Evolutionary conservation across 92 coral and sea anemone genomes (phyloP), one percentile per base, ranked within the genome.

Genomic region (Montipora capitata): DNA sequence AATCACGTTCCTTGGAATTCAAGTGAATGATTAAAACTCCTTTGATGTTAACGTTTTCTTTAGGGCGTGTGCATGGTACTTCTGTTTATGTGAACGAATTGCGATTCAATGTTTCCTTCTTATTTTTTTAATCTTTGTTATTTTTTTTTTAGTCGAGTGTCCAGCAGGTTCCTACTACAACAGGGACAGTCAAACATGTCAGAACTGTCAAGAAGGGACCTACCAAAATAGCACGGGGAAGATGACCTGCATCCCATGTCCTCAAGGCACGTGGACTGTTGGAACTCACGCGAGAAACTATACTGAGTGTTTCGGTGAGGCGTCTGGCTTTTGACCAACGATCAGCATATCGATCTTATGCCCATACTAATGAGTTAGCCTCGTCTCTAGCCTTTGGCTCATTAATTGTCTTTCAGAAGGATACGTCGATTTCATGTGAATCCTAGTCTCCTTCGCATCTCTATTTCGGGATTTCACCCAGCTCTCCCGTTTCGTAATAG

Each of bases 251-350:
- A 85, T 78, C 2, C 72, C 90, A 10, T 97, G 99, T 71, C 99
- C 99, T 0, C 68, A 77, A 16, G 98, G 98, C 4, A 97, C 84
- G 58, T 94, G 93, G 93, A 92, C 98, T 45, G 58, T 83, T n/a
- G 94, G 91, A 9, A 69, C 54, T 7, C 95, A 92, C 56, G 96
- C 98, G 10, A 78, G 76, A 1, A 90, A 88, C 71, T 87, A 61
- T 68, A 87, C 92, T 5, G 93, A 95, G 59, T 97, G 99, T 73
- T 86, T 90, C 80, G 99, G 99, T 97, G 91, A 74, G 91, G 20
- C 16, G 35, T 27, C 35, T 27, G 35, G 35, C 35, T 27, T 43
- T 45, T 45, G 51, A 54, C 12, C 61, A 6, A 3, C 13, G 61
- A 12, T 54, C 12, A 54, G 52, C 52, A 48, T 48, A 5, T 48